Base-by-base conservation (phyloP, 2,113 vertebrate species). In the Glareola pratincola region DNA sequence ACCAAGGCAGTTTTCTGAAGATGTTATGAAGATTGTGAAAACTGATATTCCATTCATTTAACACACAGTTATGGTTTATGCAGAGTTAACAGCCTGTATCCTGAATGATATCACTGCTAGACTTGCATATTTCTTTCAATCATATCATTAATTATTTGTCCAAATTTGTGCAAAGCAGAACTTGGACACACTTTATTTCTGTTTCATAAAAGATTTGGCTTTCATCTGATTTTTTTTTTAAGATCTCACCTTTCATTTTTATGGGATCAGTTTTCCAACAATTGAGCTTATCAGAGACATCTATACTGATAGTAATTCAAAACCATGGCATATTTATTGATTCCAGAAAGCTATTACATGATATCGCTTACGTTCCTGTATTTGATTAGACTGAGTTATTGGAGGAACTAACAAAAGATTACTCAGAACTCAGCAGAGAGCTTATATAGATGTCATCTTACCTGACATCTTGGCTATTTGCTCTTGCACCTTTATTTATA, bases 311-410 rank as follows among this genome's bases (percentile, higher is more conserved):
- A 89, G 95, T 89, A 97, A 94, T 92, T 94, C 94, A 94, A 97
- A 93, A 48, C 73, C 86, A 87, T 78, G 80, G 92, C 88, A 95
- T 96, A 93, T 96, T 94, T 96, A 96, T 97, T 94, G 95, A 97
- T 97, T 97, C 84, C 60, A 94, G 95, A 97, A 96, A 94, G 85
- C 88, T 95, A 95, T 94, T 95, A 94, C 86, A 90, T 66, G 77
- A 93, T 94, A 96, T 94, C 74, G 0, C 88, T 95, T 96, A 78
- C 45, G 8, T 89, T 37, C 81, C 77, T 87, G 56, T 85, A 95
- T 81, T 93, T 96, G 91, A 96, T 87, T 96, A 96, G 92, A 87
- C 62, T 92, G 94, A 95, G 63, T 92, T 94, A 94, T 87, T 86
- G 77, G 53, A 21, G 66, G 36, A 93, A 87, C 73, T 64, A 94